Evolutionary conservation across 2,797 vertebrate genomes (phyloP), one percentile per base, ranked within the genome.

Genomic region (Acanthis flammea): DNA sequence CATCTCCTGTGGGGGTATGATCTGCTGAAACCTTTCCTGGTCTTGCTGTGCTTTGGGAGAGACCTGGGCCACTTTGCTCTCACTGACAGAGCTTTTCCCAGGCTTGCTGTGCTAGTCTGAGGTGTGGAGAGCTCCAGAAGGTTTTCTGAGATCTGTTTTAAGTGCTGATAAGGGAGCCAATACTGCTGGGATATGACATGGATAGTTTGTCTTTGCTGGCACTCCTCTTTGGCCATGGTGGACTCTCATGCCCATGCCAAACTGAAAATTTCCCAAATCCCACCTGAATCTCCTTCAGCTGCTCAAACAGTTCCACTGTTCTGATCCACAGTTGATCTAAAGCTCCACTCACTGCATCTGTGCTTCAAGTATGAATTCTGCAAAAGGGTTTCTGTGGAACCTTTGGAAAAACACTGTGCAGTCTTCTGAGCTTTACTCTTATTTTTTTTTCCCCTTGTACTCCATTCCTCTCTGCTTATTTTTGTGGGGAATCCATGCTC

Each of bases 1-100:
- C 7, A 14, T 30, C 19, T 42, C 12, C 0, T n/a, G 14, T 13
- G 16, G 3, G 22, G n/a, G 0, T 60, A 14, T 25, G 31, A 39
- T 37, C 21, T 23, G 28, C 19, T 42, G 7, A 63, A 82, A 22
- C 18, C 19, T 62, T 47, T 22, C 5, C 12, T 1, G 11, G 4
- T n/a, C 28, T 45, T 74, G 13, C 28, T 67, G 41, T 37, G 31
- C 14, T 51, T 5, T 47, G 28, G 18, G 58, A 58, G n/a, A 42
- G 6, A 41, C 23, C 19, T 68, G 42, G 10, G 12, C 6, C 5
- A 1, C 28, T 28, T 33, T 27, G 5, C 28, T n/a, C 18, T 74
- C 25, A 8, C 9, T 35, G 41, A 17, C 7, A 24, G 4, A 62
- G 23, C 51, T 92, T 17, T 67, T 67, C 30, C 25, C 12, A 45